Evolutionary conservation across 2,113 vertebrate species (phyloP).

Genomic region (Lophura nycthemera): DNA sequence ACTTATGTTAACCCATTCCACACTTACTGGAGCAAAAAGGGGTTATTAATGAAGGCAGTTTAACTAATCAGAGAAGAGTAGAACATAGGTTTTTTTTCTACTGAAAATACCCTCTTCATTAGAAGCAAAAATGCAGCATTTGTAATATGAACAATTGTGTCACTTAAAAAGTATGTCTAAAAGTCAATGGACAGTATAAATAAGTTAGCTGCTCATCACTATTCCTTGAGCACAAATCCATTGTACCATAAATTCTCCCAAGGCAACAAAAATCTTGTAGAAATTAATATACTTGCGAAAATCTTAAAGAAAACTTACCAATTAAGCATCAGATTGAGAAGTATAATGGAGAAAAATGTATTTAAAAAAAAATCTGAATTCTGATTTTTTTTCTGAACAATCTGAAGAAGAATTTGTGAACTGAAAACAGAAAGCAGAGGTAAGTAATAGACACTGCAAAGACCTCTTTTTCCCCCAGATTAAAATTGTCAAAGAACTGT

Average conservation of each 20-base stretch:
- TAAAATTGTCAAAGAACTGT: neutral
- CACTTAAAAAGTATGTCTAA: neutral
- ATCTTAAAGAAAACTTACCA: neutral
- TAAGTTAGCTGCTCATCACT: neutral
- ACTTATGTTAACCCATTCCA: neutral
- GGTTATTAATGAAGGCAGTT: neutral
- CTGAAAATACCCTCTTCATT: neutral
- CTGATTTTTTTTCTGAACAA: neutral
- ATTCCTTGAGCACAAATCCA: neutral
- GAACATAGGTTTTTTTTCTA: neutral
- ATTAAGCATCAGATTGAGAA: neutral
- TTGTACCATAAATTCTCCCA: neutral
- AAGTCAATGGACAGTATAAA: neutral
- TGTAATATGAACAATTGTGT: neutral
- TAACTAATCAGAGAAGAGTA: neutral
- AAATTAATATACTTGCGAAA: neutral
- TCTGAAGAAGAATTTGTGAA: neutral
- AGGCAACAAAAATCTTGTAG: neutral
- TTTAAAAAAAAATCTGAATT: neutral
- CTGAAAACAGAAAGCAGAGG: neutral
- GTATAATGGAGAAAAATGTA: neutral
- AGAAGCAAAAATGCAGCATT: neutral
- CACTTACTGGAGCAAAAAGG: neutral
- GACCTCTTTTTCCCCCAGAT: neutral
- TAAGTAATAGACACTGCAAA: neutral